These are phyloP conservation scores for Anodontia alba DNA, from an alignment of 2,888 invertebrate genomes.

Conservation along the genomic window DNA sequence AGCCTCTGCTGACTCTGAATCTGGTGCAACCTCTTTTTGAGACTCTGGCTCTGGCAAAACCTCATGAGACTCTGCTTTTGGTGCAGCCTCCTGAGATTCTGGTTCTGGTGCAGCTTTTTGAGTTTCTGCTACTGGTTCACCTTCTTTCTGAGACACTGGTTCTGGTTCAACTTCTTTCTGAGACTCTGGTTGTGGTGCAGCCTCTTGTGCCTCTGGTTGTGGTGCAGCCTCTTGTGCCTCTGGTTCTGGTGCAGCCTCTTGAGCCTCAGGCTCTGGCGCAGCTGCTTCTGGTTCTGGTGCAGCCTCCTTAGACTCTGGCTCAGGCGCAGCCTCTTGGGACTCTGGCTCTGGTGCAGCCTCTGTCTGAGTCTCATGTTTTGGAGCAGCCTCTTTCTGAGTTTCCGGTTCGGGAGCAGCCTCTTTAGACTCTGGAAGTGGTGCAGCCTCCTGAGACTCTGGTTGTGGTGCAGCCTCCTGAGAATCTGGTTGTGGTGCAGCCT, in stretches of 20 bases:
- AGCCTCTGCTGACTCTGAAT: neutral
- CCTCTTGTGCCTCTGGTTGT: neutral
- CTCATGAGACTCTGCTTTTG: neutral
- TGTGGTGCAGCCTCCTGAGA: neutral
- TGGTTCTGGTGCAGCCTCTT: neutral
- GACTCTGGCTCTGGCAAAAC: constrained; percentile 9
- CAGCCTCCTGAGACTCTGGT: neutral
- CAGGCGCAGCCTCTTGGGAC: neutral
- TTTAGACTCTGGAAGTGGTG: neutral
- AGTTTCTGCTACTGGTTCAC: neutral
- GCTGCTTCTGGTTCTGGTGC: neutral
- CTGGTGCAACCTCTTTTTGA: neutral
- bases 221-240: neutral
- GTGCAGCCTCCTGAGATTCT: neutral
- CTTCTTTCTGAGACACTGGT: neutral
- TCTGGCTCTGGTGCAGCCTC: constrained; percentile 4
- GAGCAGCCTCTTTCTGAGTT: neutral
- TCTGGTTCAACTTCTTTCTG: neutral
- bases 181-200: neutral
- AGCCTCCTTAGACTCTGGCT: neutral
- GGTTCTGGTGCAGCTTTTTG: neutral
- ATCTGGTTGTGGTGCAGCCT: neutral
- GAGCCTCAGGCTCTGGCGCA: neutral
- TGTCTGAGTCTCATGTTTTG: constrained; percentile 10
- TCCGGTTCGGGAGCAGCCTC: neutral